phyloP scores from a whole-genome alignment of 1,140 invertebrate species.

The Panagrolaimus sp. region DNA sequence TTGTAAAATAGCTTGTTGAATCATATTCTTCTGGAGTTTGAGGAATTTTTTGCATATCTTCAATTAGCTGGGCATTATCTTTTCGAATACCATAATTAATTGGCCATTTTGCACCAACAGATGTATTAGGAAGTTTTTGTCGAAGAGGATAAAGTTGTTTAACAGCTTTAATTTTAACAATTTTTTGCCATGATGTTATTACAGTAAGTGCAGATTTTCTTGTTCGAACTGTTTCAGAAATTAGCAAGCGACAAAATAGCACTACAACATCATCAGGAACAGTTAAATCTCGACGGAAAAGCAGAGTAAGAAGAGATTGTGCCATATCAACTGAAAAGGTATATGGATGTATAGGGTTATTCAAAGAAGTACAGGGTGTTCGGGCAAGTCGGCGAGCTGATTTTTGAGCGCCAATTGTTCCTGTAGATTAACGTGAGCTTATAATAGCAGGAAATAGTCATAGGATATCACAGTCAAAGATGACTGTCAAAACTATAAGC shows the following conservation, averaged over 20 bases:
- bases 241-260: slow-evolving; percentile 67
- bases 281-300: slow-evolving; percentile 69
- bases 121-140: slow-evolving; percentile 18
- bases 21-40: slow-evolving; percentile 71
- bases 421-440: no score
- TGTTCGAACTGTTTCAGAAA: slow-evolving; percentile 73
- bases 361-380: no score
- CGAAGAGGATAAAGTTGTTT: slow-evolving; percentile 64
- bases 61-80: slow-evolving; percentile 73
- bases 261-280: slow-evolving; percentile 66
- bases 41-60: slow-evolving; percentile 64
- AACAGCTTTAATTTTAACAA: slow-evolving; percentile 69
- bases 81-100: slow-evolving; percentile 62
- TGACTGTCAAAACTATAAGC: no score
- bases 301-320: slow-evolving; percentile 68
- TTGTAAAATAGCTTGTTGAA: slow-evolving; percentile 66
- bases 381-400: no score
- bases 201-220: slow-evolving; percentile 64
- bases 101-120: slow-evolving; percentile 37
- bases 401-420: no score
- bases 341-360: no score
- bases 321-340: slow-evolving; percentile 66
- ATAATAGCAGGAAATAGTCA: no score
- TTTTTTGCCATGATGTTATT: slow-evolving; percentile 69
- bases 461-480: no score